Evolutionary conservation across 2,113 vertebrate genomes (phyloP).

Genomic region (Sinocyclocheilus rhinocerous): DNA sequence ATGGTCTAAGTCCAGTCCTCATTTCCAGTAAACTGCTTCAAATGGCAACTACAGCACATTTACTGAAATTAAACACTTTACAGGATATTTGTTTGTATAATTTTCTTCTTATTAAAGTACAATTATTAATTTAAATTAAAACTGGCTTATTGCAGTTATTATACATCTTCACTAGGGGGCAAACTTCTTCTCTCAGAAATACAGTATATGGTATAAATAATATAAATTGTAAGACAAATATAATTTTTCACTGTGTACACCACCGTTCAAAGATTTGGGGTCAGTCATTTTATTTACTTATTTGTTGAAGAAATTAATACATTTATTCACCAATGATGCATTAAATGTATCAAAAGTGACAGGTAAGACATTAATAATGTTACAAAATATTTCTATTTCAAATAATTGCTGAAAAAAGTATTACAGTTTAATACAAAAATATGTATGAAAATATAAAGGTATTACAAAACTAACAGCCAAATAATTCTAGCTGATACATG

Average conservation of each 20-base stretch:
- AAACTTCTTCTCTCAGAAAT: neutral
- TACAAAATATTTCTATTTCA: no score
- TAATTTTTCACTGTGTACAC: neutral
- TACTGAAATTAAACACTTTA: neutral
- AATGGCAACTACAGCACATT: neutral
- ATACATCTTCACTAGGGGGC: conserved; percentile 62
- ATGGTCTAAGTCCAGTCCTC: neutral
- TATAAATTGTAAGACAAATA: neutral
- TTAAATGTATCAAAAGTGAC: neutral
- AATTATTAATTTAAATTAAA: neutral
- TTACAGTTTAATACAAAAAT: no score
- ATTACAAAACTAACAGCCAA: neutral
- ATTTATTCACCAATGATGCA: neutral
- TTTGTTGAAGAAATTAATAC: neutral
- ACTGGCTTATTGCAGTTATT: conserved; percentile 10
- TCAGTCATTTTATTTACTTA: neutral
- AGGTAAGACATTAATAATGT: neutral
- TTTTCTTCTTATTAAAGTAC: neutral
- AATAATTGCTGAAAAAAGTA: neutral
- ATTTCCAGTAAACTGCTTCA: neutral
- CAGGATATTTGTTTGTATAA: neutral
- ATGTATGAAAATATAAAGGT: neutral
- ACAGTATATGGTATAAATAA: no score
- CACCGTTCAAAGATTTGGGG: neutral
- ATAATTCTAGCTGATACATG: neutral